Percentiles rank a stretch among this genome's conserved stretches.
Evolutionary conservation across 2,888 invertebrate species (phyloP).

Genomic region (Spilosoma lubricipeda): DNA sequence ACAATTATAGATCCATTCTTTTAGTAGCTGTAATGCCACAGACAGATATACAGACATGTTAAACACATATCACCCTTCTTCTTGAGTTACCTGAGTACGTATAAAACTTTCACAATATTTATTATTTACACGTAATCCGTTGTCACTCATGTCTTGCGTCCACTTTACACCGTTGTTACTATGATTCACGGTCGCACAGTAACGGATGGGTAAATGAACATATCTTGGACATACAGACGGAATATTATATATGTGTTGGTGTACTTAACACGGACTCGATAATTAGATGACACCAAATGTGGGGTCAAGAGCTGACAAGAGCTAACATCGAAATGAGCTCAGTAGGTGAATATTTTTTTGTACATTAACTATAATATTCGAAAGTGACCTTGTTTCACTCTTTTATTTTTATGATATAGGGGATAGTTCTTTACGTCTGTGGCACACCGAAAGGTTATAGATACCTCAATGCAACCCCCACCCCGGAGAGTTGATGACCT

Average conservation of each 20-base stretch:
- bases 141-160: background rate
- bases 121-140: background rate
- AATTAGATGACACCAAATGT: constrained; percentile 8
- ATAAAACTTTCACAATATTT: background rate
- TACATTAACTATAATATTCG: background rate
- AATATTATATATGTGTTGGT: constrained; percentile 7
- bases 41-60: no score
- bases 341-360: constrained; percentile 8
- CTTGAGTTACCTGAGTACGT: no score
- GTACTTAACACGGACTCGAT: constrained; percentile 9
- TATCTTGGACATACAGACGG: constrained; percentile 3
- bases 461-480: no score
- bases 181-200: constrained; percentile 17
- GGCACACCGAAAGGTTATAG: no score
- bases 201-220: constrained; percentile 18
- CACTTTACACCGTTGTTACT: constrained; percentile 10
- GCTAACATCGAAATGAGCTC: background rate
- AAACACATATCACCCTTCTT: no score
- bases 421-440: background rate
- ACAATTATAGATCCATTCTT: no score
- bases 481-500: no score
- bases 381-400: background rate
- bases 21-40: no score
- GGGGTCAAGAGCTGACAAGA: background rate
- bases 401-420: background rate